Evolutionary conservation across 92 coral and sea anemone species (phyloP).

Genomic region (Siderastrea radians): DNA sequence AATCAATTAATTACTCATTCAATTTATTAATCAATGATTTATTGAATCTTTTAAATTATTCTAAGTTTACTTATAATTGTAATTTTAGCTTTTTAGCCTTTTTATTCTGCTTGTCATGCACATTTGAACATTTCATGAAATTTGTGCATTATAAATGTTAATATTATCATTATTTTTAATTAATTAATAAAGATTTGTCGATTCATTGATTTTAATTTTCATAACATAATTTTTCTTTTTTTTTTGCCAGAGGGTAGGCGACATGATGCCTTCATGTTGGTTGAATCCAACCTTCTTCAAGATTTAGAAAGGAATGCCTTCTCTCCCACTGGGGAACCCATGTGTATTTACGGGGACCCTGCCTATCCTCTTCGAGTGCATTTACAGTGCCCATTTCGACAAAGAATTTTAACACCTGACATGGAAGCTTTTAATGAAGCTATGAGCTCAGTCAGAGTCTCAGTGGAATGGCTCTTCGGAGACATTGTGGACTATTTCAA

Average conservation of each 20-base stretch:
- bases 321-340: slow-evolving; percentile 45
- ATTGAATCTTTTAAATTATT: too few species aligned
- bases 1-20: too few species aligned
- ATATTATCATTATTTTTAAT: slow-evolving; percentile 12
- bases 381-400: slow-evolving; percentile 47
- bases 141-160: too few species aligned
- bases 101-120: too few species aligned
- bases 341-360: slow-evolving; percentile 54
- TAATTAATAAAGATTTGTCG: slow-evolving; percentile 12
- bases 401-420: slow-evolving; percentile 37
- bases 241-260: slow-evolving; percentile 30
- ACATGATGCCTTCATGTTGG: slow-evolving; percentile 54
- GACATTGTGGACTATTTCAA: slow-evolving; percentile 40
- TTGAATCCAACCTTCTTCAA: slow-evolving; percentile 42
- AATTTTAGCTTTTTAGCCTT: too few species aligned
- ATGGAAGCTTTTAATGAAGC: slow-evolving; percentile 35
- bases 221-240: slow-evolving; percentile 19
- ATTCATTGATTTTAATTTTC: background rate
- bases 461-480: slow-evolving; percentile 55
- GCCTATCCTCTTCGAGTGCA: slow-evolving; percentile 43
- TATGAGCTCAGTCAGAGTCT: slow-evolving; percentile 44
- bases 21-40: too few species aligned
- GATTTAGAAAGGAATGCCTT: slow-evolving; percentile 37
- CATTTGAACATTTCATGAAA: too few species aligned
- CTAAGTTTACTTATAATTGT: too few species aligned